These are phyloP conservation scores for Schizopygopsis malacanthus DNA, from an alignment of 2,797 vertebrate genomes.

Conservation along the genomic window DNA sequence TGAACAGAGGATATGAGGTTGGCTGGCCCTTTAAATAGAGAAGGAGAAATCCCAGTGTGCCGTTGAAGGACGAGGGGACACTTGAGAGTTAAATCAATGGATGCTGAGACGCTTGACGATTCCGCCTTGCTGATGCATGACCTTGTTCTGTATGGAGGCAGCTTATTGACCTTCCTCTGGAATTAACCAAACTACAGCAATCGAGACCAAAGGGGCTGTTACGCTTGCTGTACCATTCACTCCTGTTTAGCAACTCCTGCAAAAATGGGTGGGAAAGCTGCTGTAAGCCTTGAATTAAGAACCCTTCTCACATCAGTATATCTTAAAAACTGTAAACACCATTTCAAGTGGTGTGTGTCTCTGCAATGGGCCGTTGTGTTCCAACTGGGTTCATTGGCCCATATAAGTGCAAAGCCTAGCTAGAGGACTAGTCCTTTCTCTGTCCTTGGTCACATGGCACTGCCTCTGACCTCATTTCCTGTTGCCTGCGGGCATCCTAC, in stretches of 20 bases:
- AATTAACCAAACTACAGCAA: conserved; percentile 18
- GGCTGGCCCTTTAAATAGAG: conserved; percentile 43
- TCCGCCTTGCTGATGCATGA: conserved; percentile 36
- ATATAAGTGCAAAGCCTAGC: conserved; percentile 1
- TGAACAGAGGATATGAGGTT: not conserved
- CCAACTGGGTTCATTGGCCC: conserved; percentile 31
- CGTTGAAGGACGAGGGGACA: conserved; percentile 38
- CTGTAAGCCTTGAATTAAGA: conserved; percentile 5
- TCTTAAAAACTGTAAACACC: conserved; percentile 19
- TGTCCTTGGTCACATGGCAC: conserved; percentile 46
- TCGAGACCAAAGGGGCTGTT: not conserved
- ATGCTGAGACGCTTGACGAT: conserved; percentile 25
- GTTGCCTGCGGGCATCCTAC: conserved; percentile 45
- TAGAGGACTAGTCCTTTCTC: conserved; percentile 40
- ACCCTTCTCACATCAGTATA: not conserved
- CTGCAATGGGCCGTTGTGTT: conserved; percentile 10
- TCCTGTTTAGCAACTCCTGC: not conserved
- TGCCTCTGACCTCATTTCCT: conserved; percentile 47
- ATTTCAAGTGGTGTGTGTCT: conserved; percentile 11
- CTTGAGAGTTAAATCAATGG: conserved; percentile 57
- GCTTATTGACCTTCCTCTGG: conserved; percentile 39
- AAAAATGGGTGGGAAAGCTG: not conserved
- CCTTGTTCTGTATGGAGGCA: conserved; percentile 36
- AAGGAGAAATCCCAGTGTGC: conserved; percentile 37
- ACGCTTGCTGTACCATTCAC: not conserved